These are phyloP conservation scores for Drosophila imparisetae DNA, from an alignment of 2,888 invertebrate genomes.

Conservation along the genomic window DNA sequence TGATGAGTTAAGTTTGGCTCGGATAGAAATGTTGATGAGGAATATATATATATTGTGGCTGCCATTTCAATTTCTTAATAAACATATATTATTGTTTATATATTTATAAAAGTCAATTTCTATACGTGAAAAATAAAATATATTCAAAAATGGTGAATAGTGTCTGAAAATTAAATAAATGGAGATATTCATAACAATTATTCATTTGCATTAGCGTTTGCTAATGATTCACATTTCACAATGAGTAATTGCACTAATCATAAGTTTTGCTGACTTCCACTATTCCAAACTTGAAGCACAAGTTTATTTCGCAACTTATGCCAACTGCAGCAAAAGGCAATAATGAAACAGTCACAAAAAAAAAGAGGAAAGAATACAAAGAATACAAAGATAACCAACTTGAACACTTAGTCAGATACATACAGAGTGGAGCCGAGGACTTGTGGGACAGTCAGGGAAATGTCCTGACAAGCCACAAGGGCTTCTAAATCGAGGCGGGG, in stretches of 20 bases:
- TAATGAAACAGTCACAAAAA: constrained; percentile 20
- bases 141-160: not conserved
- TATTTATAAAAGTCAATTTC: too few relatives aligned
- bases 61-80: too few relatives aligned
- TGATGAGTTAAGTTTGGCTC: not conserved
- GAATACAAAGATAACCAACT: constrained; percentile 31
- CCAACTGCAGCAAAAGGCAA: constrained; percentile 56
- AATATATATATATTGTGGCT: not conserved
- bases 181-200: constrained; percentile 8
- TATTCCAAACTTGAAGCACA: constrained; percentile 54
- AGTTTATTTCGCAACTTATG: constrained; percentile 57
- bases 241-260: constrained; percentile 59
- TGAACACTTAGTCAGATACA: constrained; percentile 9
- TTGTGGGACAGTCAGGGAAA: constrained; percentile 55
- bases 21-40: not conserved
- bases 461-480: constrained; percentile 61
- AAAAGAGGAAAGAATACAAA: constrained; percentile 12
- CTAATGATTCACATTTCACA: constrained; percentile 29
- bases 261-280: constrained; percentile 22
- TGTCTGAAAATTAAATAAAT: not conserved
- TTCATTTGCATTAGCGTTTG: constrained; percentile 21
- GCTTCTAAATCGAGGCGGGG: constrained; percentile 50
- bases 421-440: constrained; percentile 3
- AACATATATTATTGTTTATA: too few relatives aligned
- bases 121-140: not conserved